Base-by-base conservation (phyloP, 2,888 invertebrate genomes). In the Syrista parreyssii region DNA sequence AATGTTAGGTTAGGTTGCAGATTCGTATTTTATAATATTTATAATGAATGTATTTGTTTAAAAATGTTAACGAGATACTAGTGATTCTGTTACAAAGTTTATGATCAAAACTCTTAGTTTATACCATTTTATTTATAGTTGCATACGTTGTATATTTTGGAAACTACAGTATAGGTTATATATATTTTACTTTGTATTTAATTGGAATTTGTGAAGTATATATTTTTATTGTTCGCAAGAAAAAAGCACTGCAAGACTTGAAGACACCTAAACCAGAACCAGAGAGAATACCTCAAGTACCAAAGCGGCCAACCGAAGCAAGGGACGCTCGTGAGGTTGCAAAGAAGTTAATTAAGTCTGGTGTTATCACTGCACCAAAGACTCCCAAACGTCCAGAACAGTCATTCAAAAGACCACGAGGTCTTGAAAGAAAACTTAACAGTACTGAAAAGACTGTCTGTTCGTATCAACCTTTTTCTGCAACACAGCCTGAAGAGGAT, bases 321-420 rank as follows among this genome's bases (percentile, higher is more conserved):
- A 94, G 97, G 78, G 98, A 98, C 93, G 98, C 98, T 3, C 95
- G 98, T 73, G 98, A 98, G 93, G 97, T 98, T 35, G 98, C 98
- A 0, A 96, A 98, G 78, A 98, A 98, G 90, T 92, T 98, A n/a
- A 95, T 98, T 3, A 97, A 97, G 92, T 97, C 97, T 82, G 98
- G 98, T 12, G 98, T 97, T 75, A 97, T 98, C 84, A 95, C 96
- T 77, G 96, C 97, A 0, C 95, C 96, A 78, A 97, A 97, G 89
- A 96, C 96, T 76, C 95, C 96, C 55, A 96, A 97, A 73, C 95
- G 96, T 85, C 96, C 97, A 68, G 98, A 98, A 91, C 98, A 98
- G 89, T 96, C 96, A 0, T 98, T 98, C 88, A 98, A 98, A 91
- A 92, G 98, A 76, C 98, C 98, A 0, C 94, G 97, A 88, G 97